Percentiles rank a stretch among this genome's conserved stretches.
phyloP scores from a whole-genome alignment of 2,113 vertebrate genomes.

The chimpanzee (Pan troglodytes) region NHGRI_mPanTro3-v2.1_pri NC_072398.2:165801001-165801500 shows the following conservation, averaged over 20 bases:
- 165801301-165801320: neutral
- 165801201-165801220: constrained; percentile 20
- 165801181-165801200: constrained; percentile 53
- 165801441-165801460: neutral
- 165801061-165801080: neutral
- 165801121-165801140: constrained; percentile 60
- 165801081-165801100: neutral
- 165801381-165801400: constrained; percentile 6
- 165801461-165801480: neutral
- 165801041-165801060: neutral
- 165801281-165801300: neutral
- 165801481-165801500: neutral
- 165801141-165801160: constrained; percentile 53
- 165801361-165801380: constrained; percentile 9
- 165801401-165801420: neutral
- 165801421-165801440: neutral
- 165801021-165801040: neutral
- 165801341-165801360: neutral
- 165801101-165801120: neutral
- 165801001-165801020: constrained; percentile 10
- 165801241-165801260: constrained; percentile 22
- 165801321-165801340: neutral
- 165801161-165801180: constrained; percentile 69
- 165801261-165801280: neutral
- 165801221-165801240: constrained; percentile 57